Evolutionary conservation across 2,888 invertebrate genomes (phyloP), one percentile per base, ranked within the genome.

Genomic region (Mesorhabditis spiculigera): DNA sequence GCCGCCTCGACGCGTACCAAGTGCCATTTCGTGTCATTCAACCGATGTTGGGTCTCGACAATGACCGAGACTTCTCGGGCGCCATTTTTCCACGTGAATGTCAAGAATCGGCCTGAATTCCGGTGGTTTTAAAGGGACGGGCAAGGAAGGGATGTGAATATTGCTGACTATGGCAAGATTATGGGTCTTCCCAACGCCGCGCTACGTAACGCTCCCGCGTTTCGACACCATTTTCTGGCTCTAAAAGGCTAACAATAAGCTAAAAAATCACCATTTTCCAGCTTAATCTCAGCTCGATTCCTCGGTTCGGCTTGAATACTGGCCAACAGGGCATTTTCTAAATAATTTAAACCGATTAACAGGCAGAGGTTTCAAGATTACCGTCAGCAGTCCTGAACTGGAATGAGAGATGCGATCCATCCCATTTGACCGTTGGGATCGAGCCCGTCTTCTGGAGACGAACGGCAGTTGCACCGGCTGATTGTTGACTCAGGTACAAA

Each of bases 21-120:
- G 71, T 83, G 82, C 83, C 83, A 83, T 42, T 73, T 66, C 43
- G 82, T 77, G 73, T 83, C 81, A 68, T 80, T 82, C 44, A 83
- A 68, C 75, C 69, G 44, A 68, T 75, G 63, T 71, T 71, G 71
- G 5, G 71, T 68, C 58, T 69, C 71, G 5, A 71, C 63, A 6
- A 66, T 63, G 5, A 71, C 10, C 8, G 50, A 43, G 6, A 42
- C 10, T n/a, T 43, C 68, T 10, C 8, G 10, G n/a, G 8, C 58
- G 8, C n/a, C n/a, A n/a, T n/a, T 3, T 50, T 50, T 50, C 58
- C 58, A 50, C n/a, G n/a, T 13, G 58, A 50, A n/a, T 13, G n/a
- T n/a, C 10, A 50, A 13, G 58, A 50, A 50, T 13, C 58, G 58
- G n/a, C 58, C 58, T 50, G 58, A 10, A 50, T 13, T 10, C n/a